Base-by-base conservation (phyloP, 1,140 invertebrate genomes). In the Leptinotarsa texana region DNA sequence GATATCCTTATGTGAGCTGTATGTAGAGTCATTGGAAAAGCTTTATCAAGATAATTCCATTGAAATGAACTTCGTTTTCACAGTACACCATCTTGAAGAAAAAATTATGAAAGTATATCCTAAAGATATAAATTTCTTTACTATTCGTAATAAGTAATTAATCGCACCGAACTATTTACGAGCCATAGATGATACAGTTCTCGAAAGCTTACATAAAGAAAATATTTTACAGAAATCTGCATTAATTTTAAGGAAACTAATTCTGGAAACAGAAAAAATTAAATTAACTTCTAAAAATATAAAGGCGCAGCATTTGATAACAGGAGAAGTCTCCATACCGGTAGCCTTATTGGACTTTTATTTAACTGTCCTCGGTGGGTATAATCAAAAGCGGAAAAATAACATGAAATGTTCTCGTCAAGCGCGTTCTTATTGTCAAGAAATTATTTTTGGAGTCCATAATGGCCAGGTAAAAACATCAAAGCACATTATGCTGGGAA, bases 401-500 rank as follows among this genome's bases (percentile, higher is more conserved):
- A 13, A 3, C 63, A 15, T 65, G 2, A 65, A 65, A 65, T 65
- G 2, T 65, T 33, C 63, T 21, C 24, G 18, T 27, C 24, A n/a
- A 57, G 49, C 1, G 4, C 49, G 11, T 57, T 57, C 49, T 57
- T 24, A 65, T 65, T 65, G 4, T 65, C 63, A 24, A 65, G 63
- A 65, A 3, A 11, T 65, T 21, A 65, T 65, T 13, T 63, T 63
- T 15, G 63, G 15, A 63, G 49, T 51, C 13, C 49, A 15, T 51
- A 51, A 51, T 51, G 49, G 49, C 4, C 49, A 15, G 3, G 13
- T 48, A 0, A 22, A 73, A 22, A 73, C 27, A 13, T 73, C 75
- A 51, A 79, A 79, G 67, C 77, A 80, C 51, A 74, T 80, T 17
- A 73, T 71, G 42, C 67, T 80, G 13, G 79, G 76, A 61, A 69